These are phyloP conservation scores for Eulimnadia texana DNA, from an alignment of 1,140 invertebrate species.

Conservation along the genomic window DNA sequence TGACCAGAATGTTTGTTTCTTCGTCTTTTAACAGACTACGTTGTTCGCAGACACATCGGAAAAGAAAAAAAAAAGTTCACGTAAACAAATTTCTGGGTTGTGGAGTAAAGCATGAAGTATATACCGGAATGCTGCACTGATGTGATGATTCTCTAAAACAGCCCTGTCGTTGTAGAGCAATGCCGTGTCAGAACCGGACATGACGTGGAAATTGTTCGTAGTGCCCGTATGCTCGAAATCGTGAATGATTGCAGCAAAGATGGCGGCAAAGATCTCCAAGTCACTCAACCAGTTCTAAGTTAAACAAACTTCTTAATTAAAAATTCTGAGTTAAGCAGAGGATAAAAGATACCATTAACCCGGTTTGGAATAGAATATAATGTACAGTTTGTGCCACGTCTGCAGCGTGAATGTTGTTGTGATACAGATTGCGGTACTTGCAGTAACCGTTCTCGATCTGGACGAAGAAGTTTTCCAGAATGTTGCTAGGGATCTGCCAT, in stretches of 20 bases:
- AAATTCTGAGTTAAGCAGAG: no score
- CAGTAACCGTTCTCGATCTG: constrained; percentile 64
- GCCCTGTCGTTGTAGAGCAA: constrained; percentile 86
- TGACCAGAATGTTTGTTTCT: constrained; percentile 77
- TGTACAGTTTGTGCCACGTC: constrained; percentile 92
- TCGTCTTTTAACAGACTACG: constrained; percentile 64
- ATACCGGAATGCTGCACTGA: constrained; percentile 76
- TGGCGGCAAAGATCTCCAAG: constrained; percentile 84
- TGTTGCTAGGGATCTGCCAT: constrained; percentile 51
- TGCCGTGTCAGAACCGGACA: constrained; percentile 85
- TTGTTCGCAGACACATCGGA: constrained; percentile 16
- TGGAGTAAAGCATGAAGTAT: no score
- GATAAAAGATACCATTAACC: constrained; percentile 68
- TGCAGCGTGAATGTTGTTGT: constrained; percentile 88
- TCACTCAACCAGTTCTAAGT: constrained; percentile 82
- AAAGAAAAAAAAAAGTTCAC: background rate
- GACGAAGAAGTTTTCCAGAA: constrained; percentile 56
- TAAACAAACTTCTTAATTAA: background rate
- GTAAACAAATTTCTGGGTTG: no score
- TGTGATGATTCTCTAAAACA: constrained; percentile 89
- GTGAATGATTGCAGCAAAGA: constrained; percentile 85
- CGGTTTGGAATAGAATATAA: constrained; percentile 80
- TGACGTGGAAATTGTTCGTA: constrained; percentile 97
- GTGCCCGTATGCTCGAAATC: constrained; percentile 97
- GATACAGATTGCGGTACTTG: constrained; percentile 79